Evolutionary conservation across 2,888 invertebrate genomes (phyloP).

Genomic region (Pristionchus exspectatus): DNA sequence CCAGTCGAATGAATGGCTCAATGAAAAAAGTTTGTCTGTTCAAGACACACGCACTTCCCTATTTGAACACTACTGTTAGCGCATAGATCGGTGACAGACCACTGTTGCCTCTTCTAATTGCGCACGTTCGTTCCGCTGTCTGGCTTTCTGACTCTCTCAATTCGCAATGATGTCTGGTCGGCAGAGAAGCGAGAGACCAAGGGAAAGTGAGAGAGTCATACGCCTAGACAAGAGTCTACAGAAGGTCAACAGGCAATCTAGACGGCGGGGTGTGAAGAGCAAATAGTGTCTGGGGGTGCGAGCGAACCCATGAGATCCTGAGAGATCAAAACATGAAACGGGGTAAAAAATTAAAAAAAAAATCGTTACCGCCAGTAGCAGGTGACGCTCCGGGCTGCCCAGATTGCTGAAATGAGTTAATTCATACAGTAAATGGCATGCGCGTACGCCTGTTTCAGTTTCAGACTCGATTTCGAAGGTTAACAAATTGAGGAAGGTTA

Average conservation of each 20-base stretch:
- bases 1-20: conserved; percentile 10
- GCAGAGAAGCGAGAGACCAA: no score
- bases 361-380: not conserved
- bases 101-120: no score
- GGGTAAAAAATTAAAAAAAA: not conserved
- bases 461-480: not conserved
- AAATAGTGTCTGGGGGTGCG: not conserved
- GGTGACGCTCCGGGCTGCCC: conserved; percentile 24
- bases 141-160: no score
- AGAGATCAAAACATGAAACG: not conserved
- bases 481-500: not conserved
- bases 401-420: conserved; percentile 8
- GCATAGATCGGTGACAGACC: not conserved
- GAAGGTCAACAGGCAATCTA: not conserved
- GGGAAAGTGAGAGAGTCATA: no score
- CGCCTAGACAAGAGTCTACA: not conserved
- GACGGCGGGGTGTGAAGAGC: not conserved
- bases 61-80: not conserved
- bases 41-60: conserved; percentile 20
- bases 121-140: no score
- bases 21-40: not conserved
- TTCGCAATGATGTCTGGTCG: no score
- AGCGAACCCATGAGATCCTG: not conserved
- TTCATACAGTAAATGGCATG: no score
- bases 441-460: no score